Evolutionary conservation across 30 jellyfish, hydroid and myxozoan species (phyloP).

Genomic region (Aurelia aurita complex sp. Pacific): DNA sequence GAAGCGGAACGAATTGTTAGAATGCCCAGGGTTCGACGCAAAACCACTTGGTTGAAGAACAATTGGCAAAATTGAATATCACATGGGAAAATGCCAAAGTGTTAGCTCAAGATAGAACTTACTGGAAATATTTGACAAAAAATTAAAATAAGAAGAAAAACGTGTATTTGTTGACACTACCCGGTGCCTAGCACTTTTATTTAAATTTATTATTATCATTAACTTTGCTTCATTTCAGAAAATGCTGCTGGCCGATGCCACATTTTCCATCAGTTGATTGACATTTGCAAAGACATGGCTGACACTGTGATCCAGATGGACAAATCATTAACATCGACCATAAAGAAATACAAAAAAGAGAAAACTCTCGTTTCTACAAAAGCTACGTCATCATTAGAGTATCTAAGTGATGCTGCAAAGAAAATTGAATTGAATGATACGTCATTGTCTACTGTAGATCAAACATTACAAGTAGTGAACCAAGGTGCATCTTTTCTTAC

Average conservation of each 20-base stretch:
- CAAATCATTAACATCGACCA: conserved; percentile 71
- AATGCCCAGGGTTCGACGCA: too few relatives aligned
- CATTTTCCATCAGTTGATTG: conserved; percentile 88
- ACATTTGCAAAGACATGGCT: conserved; percentile 98
- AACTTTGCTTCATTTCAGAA: conserved; percentile 38
- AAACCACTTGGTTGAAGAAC: too few relatives aligned
- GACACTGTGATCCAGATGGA: conserved; percentile 81
- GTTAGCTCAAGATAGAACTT: too few relatives aligned
- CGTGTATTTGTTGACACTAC: too few relatives aligned
- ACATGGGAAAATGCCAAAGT: too few relatives aligned
- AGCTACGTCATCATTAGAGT: conserved; percentile 66
- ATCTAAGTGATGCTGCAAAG: conserved; percentile 59
- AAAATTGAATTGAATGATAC: conserved; percentile 59
- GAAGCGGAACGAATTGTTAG: too few relatives aligned
- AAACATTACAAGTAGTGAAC: conserved; percentile 73
- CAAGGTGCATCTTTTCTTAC: conserved; percentile 42
- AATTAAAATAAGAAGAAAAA: too few relatives aligned
- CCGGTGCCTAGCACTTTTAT: too few relatives aligned
- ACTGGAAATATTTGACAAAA: too few relatives aligned
- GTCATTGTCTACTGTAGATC: conserved; percentile 53
- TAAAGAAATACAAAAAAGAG: conserved; percentile 79
- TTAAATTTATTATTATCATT: too few relatives aligned
- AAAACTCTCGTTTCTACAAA: conserved; percentile 61
- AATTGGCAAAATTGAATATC: too few relatives aligned
- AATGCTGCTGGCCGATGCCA: conserved; percentile 94